Conservation (phyloP, 2,888 invertebrate genomes). For the Lochmaea capreae region DNA sequence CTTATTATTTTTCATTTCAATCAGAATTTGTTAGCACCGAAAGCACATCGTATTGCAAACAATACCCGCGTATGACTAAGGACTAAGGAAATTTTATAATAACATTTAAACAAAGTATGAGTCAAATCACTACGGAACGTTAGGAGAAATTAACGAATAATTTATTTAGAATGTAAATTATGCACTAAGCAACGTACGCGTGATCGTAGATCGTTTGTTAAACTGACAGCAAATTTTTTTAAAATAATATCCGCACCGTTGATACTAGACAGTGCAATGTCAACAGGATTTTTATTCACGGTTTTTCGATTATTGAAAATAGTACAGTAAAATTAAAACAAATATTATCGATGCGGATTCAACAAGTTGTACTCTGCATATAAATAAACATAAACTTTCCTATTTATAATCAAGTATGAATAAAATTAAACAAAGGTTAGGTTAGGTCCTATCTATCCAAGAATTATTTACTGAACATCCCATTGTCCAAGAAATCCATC, state of each 20-base stretch:
- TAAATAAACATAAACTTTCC: no score
- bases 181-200: background rate
- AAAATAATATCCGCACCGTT: background rate
- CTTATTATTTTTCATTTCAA: background rate
- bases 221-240: slow-evolving; percentile 6
- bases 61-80: slow-evolving; percentile 15
- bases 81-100: background rate
- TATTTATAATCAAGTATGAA: no score
- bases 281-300: slow-evolving; percentile 14
- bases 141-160: slow-evolving; percentile 11
- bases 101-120: slow-evolving; percentile 11
- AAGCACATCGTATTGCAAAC: background rate
- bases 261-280: slow-evolving; percentile 18
- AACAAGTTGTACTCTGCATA: no score
- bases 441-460: no score
- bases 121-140: slow-evolving; percentile 11
- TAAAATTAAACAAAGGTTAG: no score
- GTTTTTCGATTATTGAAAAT: slow-evolving; percentile 2
- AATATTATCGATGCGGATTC: no score
- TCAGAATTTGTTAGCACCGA: background rate
- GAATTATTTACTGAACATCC: no score
- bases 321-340: slow-evolving; percentile 5
- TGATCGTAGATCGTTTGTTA: slow-evolving; percentile 8
- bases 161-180: slow-evolving; percentile 16
- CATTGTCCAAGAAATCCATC: no score